Conservation (phyloP, 2,888 invertebrate genomes). For the Tachystola acroxantha region DNA sequence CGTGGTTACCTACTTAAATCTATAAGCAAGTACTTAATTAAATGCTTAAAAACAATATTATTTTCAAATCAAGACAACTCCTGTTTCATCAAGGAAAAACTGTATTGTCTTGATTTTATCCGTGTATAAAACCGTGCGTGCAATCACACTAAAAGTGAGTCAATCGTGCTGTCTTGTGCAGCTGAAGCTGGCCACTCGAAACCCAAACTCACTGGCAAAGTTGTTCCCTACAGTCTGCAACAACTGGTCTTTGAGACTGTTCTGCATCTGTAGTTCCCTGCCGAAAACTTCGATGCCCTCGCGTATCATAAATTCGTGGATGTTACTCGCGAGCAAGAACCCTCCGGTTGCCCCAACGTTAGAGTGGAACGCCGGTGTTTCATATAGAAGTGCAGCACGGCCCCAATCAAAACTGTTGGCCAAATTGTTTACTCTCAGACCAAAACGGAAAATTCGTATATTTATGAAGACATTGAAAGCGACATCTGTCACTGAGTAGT, state of each 20-base stretch:
- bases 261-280: slow-evolving; percentile 45
- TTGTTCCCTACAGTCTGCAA: slow-evolving; percentile 66
- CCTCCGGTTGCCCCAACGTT: slow-evolving; percentile 86
- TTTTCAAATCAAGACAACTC: too few relatives aligned
- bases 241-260: slow-evolving; percentile 71
- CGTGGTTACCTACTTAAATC: too few relatives aligned
- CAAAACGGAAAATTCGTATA: too few relatives aligned
- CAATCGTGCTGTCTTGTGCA: not conserved
- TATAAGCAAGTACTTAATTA: too few relatives aligned
- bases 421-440: too few relatives aligned
- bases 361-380: slow-evolving; percentile 82
- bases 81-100: too few relatives aligned
- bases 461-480: too few relatives aligned
- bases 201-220: slow-evolving; percentile 73
- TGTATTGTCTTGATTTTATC: too few relatives aligned
- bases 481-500: too few relatives aligned
- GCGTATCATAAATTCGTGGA: slow-evolving; percentile 79
- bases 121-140: not conserved
- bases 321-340: slow-evolving; percentile 84
- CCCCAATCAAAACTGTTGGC: slow-evolving; percentile 84
- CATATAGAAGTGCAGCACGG: slow-evolving; percentile 85
- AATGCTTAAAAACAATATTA: too few relatives aligned
- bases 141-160: not conserved
- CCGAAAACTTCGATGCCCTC: slow-evolving; percentile 44
- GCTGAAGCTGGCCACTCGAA: slow-evolving; percentile 9